Percentiles rank a stretch among this genome's conserved stretches.
Conservation (phyloP, 2,888 invertebrate genomes). For the Callyntrura guangdongensis region DNA sequence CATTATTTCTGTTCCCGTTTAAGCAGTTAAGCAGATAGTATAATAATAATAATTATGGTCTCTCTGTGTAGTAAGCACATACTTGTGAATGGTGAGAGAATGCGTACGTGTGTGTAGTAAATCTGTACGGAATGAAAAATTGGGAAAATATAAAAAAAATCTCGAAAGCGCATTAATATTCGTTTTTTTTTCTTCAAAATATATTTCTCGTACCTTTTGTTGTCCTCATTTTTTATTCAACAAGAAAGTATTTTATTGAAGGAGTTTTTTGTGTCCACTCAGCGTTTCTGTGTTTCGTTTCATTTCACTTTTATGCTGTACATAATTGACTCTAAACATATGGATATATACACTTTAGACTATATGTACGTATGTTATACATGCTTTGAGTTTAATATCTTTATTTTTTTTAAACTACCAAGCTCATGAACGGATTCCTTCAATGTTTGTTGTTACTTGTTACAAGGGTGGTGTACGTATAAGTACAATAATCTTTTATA, state of each 20-base stretch:
- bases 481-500: background rate
- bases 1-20: conserved; percentile 28
- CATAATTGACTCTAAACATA: background rate
- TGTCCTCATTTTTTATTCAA: conserved; percentile 27
- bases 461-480: background rate
- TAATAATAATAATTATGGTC: conserved; percentile 13
- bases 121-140: conserved; percentile 51
- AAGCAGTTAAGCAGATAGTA: background rate
- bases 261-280: conserved; percentile 54
- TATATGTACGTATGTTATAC: background rate
- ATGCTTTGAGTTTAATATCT: background rate
- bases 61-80: conserved; percentile 21
- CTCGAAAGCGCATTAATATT: conserved; percentile 26
- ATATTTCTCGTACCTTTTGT: conserved; percentile 29
- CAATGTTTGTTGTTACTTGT: conserved; percentile 17
- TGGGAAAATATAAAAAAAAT: conserved; percentile 28
- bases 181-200: conserved; percentile 20
- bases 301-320: conserved; percentile 59
- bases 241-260: conserved; percentile 24
- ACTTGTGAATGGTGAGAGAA: background rate
- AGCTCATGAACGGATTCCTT: background rate
- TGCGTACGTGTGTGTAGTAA: background rate
- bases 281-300: conserved; percentile 51
- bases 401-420: background rate
- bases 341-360: background rate